These are phyloP conservation scores for Bujurquina vittata DNA, from an alignment of 2,113 vertebrate species.

Conservation along the genomic window DNA sequence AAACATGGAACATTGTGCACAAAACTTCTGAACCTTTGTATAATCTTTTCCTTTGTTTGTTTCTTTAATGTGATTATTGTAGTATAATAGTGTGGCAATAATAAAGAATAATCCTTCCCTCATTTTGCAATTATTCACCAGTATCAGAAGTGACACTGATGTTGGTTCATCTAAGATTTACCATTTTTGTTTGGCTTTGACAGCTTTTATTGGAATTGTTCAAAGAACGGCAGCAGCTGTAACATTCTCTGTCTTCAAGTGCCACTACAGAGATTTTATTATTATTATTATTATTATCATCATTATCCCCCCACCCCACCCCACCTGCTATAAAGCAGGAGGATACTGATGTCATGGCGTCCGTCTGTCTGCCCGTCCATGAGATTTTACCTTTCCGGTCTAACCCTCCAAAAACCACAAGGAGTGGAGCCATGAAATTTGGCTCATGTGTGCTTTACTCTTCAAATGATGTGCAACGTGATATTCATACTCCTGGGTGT, in stretches of 20 bases:
- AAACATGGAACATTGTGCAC: constrained; percentile 14
- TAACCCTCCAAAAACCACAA: too few relatives aligned
- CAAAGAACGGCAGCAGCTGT: constrained; percentile 39
- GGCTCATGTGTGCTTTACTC: too few relatives aligned
- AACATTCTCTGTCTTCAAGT: constrained; percentile 24
- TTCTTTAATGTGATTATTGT: neutral
- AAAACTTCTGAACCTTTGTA: neutral
- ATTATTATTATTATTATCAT: too few relatives aligned
- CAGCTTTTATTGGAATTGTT: constrained; percentile 27
- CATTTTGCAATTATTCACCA: constrained; percentile 8
- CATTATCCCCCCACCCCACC: too few relatives aligned
- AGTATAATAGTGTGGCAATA: neutral
- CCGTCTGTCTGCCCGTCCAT: too few relatives aligned
- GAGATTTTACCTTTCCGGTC: too few relatives aligned
- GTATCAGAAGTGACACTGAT: constrained; percentile 22
- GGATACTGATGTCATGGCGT: too few relatives aligned
- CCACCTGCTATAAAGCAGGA: too few relatives aligned
- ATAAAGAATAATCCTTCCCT: neutral
- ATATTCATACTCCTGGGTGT: too few relatives aligned
- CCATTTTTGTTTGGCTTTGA: constrained; percentile 16
- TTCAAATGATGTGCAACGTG: too few relatives aligned
- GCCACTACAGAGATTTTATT: constrained; percentile 31
- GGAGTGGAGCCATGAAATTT: too few relatives aligned
- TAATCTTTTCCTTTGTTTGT: neutral
- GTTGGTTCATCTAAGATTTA: constrained; percentile 17